These are phyloP conservation scores for Luperina testacea DNA, from an alignment of 2,888 invertebrate species.

Conservation along the genomic window DNA sequence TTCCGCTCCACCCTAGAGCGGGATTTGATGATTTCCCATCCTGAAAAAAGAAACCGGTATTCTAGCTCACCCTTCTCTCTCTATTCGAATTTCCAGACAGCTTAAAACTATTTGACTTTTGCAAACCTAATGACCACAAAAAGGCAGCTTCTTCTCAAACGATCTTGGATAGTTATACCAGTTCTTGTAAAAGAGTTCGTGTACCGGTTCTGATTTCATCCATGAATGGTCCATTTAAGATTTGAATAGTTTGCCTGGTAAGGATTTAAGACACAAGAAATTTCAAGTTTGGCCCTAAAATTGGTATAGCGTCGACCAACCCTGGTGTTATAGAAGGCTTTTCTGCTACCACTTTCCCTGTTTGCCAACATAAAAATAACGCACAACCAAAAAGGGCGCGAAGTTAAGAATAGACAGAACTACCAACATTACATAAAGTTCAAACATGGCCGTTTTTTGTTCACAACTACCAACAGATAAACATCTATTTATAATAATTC, in stretches of 20 bases:
- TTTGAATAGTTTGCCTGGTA: too few species aligned
- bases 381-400: constrained; percentile 42
- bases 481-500: constrained; percentile 71
- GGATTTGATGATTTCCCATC: too few species aligned
- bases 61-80: too few species aligned
- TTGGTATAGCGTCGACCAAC: not conserved
- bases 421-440: constrained; percentile 47
- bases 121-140: not conserved
- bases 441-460: constrained; percentile 49
- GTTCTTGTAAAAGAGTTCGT: too few species aligned
- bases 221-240: too few species aligned
- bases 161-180: too few species aligned
- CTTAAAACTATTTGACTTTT: not conserved
- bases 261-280: too few species aligned
- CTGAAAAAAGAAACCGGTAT: too few species aligned
- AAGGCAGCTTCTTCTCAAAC: too few species aligned
- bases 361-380: constrained; percentile 13
- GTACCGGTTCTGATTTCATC: too few species aligned
- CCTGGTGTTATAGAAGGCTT: not conserved
- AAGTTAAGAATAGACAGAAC: constrained; percentile 48
- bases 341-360: not conserved
- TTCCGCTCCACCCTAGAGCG: too few species aligned
- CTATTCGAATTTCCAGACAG: too few species aligned
- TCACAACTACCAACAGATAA: constrained; percentile 47
- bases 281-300: not conserved